Conservation (phyloP, 1,140 invertebrate genomes). For the Anastrepha obliqua region DNA sequence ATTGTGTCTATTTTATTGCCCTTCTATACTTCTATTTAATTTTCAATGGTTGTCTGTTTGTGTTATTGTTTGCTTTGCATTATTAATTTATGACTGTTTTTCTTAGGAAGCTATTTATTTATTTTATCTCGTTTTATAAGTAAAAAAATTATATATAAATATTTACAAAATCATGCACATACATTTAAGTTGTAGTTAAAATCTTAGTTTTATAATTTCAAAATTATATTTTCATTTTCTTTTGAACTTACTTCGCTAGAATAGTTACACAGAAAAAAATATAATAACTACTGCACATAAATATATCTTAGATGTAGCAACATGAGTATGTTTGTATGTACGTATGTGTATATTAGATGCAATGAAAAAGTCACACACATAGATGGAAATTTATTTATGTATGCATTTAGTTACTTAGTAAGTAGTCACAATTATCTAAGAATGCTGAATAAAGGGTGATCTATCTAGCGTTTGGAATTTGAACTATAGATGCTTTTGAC, state of each 20-base stretch:
- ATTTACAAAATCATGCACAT: constrained; percentile 7
- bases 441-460: background rate
- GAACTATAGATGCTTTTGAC: no score
- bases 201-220: constrained; percentile 9
- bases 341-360: background rate
- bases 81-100: constrained; percentile 29
- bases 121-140: background rate
- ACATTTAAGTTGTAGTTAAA: background rate
- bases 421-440: constrained; percentile 14
- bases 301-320: constrained; percentile 6
- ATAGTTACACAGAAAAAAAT: constrained; percentile 29
- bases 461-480: no score
- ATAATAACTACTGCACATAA: background rate
- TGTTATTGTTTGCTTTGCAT: background rate
- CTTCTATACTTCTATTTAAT: no score
- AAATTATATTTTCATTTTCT: constrained; percentile 12
- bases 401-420: background rate
- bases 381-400: constrained; percentile 13
- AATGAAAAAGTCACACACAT: constrained; percentile 14
- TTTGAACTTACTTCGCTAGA: constrained; percentile 1
- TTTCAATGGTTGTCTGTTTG: no score
- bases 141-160: constrained; percentile 28
- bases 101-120: background rate
- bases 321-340: constrained; percentile 16
- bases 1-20: no score